These are phyloP conservation scores for Carcina quercana DNA, from an alignment of 2,888 invertebrate genomes.

Conservation along the genomic window DNA sequence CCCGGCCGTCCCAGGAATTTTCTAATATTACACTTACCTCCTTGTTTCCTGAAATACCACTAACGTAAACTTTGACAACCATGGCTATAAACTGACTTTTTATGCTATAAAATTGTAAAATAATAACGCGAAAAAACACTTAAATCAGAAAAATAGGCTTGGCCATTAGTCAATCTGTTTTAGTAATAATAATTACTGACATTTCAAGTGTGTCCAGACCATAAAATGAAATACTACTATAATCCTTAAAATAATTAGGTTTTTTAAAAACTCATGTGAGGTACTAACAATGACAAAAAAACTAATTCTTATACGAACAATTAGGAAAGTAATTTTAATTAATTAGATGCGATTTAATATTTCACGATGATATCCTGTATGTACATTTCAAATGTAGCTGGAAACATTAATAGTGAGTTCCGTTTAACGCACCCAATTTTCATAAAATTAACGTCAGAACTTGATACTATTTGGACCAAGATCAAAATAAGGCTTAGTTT, in stretches of 20 bases:
- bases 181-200: constrained; percentile 54
- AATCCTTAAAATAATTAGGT: no score
- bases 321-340: no score
- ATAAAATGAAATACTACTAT: constrained; percentile 3
- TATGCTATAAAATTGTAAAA: constrained; percentile 37
- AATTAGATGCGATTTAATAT: no score
- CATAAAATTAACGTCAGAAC: no score
- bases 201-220: constrained; percentile 25
- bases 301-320: no score
- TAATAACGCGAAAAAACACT: constrained; percentile 40
- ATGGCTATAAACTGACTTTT: constrained; percentile 65
- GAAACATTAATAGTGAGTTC: no score
- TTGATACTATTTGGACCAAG: no score
- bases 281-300: no score
- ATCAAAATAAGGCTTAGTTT: no score
- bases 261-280: neutral
- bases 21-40: constrained; percentile 81
- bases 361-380: no score
- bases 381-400: no score
- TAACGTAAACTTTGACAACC: constrained; percentile 94
- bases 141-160: constrained; percentile 64
- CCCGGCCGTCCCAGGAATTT: constrained; percentile 55
- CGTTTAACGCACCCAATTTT: no score
- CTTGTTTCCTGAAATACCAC: constrained; percentile 95
- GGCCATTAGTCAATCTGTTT: constrained; percentile 62